Conservation (phyloP, 2,797 vertebrate species). For the Acomys russatus region DNA sequence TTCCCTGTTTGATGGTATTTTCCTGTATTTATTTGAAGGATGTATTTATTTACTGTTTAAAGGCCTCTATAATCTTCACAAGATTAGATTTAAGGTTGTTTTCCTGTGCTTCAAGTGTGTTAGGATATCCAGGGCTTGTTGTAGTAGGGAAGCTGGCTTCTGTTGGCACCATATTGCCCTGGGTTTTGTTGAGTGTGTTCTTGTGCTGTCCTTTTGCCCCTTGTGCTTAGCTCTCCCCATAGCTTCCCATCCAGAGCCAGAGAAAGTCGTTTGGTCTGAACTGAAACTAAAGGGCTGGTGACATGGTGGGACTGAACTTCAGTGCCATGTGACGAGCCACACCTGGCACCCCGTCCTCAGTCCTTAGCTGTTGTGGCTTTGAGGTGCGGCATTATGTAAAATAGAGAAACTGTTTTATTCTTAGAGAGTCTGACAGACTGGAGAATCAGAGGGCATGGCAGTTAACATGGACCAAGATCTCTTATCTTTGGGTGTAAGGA, state of each 20-base stretch:
- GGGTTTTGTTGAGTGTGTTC: too few species aligned
- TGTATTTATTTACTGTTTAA: too few species aligned
- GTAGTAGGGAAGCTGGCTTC: too few species aligned
- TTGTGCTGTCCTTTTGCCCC: too few species aligned
- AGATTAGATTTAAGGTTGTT: too few species aligned
- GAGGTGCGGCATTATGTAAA: not conserved
- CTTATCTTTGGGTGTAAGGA: not conserved
- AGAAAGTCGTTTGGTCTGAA: not conserved
- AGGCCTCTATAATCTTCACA: too few species aligned
- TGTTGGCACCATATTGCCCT: too few species aligned
- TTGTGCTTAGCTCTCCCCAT: not conserved
- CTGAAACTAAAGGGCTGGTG: not conserved
- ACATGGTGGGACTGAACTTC: not conserved
- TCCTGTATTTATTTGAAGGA: too few species aligned
- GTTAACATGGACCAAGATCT: not conserved
- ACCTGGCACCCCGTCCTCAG: not conserved
- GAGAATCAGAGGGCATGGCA: not conserved
- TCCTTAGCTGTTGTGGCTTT: not conserved
- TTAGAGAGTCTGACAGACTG: not conserved
- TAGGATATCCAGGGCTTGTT: too few species aligned
- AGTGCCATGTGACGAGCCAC: not conserved
- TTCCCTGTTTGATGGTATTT: too few species aligned
- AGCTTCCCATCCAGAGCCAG: not conserved
- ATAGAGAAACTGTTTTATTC: slow-evolving; percentile 30
- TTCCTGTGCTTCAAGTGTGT: too few species aligned